Evolutionary conservation across 2,113 vertebrate species (phyloP).

Genomic region (Myrmophylax atrothorax): DNA sequence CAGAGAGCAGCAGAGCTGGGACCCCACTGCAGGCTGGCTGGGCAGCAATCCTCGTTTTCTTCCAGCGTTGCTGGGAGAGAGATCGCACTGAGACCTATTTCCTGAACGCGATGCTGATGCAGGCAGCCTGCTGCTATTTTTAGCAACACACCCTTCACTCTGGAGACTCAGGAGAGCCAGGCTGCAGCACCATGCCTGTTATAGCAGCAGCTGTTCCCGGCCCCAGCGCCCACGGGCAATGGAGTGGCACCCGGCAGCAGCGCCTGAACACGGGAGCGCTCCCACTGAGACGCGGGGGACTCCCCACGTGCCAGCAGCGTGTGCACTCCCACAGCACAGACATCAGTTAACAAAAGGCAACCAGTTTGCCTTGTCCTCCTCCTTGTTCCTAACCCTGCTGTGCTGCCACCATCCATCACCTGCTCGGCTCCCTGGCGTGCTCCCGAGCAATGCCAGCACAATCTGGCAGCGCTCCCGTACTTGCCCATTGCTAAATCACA

Average conservation of each 20-base stretch:
- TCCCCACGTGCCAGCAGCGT: background rate
- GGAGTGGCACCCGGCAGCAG: background rate
- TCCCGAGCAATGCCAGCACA: background rate
- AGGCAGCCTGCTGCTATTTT: conserved; percentile 63
- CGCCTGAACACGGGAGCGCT: background rate
- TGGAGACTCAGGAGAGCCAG: background rate
- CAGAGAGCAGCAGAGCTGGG: background rate
- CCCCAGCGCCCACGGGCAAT: background rate
- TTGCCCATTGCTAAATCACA: background rate
- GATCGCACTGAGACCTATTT: conserved; percentile 46
- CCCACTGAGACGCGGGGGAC: background rate
- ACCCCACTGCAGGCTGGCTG: background rate
- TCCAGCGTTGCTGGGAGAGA: conserved; percentile 43
- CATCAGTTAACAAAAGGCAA: background rate
- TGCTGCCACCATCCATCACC: background rate
- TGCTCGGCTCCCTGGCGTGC: background rate
- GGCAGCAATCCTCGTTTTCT: background rate
- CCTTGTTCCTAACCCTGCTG: background rate
- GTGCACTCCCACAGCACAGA: background rate
- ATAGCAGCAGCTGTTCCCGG: background rate
- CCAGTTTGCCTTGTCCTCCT: background rate
- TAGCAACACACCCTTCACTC: conserved; percentile 52
- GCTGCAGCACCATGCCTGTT: background rate
- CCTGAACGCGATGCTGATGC: conserved; percentile 29
- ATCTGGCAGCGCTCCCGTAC: background rate